Evolutionary conservation across 1,140 invertebrate genomes (phyloP), one percentile per base, ranked within the genome.

Genomic region (Dendrolimus kikuchii): DNA sequence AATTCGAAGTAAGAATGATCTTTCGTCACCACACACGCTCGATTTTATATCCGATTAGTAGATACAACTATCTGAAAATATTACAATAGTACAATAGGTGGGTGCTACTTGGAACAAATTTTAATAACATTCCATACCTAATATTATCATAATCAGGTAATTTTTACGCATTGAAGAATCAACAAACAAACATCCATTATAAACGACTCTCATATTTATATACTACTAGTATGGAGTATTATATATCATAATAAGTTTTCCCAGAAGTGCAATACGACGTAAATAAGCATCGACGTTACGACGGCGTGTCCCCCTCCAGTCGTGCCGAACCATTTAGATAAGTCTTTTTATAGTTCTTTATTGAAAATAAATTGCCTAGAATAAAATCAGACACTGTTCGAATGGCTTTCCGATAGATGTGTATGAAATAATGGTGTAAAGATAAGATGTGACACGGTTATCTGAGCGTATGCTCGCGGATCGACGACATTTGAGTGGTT

Each of bases 261-360:
- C 64, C 67, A 67, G 53, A 68, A 56, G 66, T 65, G 59, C 64
- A 74, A 68, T 68, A 71, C 64, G 64, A 73, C 74, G 71, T 81
- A 81, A 81, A 85, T 81, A 77, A 69, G 71, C 71, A 69, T 70
- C 70, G 76, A 77, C 66, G 65, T 83, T 81, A 86, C 77, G 77
- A 77, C 77, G 74, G 67, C 44, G 53, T 63, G 66, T 71, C 68
- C 80, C 79, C 82, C 79, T 80, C 57, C 59, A 72, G 69, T 74
- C 65, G 69, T 69, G 60, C 70, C 66, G 64, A 75, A 69, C 82
- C 71, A 83, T 86, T 86, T 83, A 86, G 82, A 86, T 86, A 86
- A 86, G 80, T 83, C 80, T 82, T 83, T 85, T 86, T 86, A 86
- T 86, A 86, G 82, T 86, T 83, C 82, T 86, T 86, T 86, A 86